These are phyloP conservation scores for Thymelicus lineola DNA, from an alignment of 2,888 invertebrate species.

Conservation along the genomic window DNA sequence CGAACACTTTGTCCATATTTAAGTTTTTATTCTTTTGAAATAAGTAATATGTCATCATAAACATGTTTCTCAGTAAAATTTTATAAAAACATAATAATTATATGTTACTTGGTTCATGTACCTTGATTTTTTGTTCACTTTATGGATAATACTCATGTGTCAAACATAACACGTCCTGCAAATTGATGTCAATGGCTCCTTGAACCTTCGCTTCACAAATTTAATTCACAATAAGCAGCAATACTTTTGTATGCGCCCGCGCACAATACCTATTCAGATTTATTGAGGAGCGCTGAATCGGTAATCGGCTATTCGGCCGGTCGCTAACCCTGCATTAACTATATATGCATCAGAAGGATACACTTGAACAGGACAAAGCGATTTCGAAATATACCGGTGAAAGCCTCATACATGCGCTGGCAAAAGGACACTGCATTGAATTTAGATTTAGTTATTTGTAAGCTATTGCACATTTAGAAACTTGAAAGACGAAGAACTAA, in stretches of 20 bases:
- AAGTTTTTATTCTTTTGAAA: not conserved
- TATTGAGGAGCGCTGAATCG: slow-evolving; percentile 70
- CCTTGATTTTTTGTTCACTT: slow-evolving; percentile 1
- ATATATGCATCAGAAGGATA: slow-evolving; percentile 57
- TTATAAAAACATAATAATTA: not conserved
- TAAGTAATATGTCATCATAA: not conserved
- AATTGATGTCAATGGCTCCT: slow-evolving; percentile 71
- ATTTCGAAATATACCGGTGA: slow-evolving; percentile 47
- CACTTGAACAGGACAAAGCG: slow-evolving; percentile 51
- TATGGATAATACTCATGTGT: slow-evolving; percentile 38
- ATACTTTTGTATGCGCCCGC: slow-evolving; percentile 71
- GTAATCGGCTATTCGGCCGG: slow-evolving; percentile 65
- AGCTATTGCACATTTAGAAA: slow-evolving; percentile 2
- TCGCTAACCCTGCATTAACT: slow-evolving; percentile 65
- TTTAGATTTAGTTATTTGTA: slow-evolving; percentile 13
- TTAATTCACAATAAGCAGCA: slow-evolving; percentile 66
- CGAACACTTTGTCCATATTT: not conserved
- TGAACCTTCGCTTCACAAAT: slow-evolving; percentile 65
- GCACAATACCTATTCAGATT: slow-evolving; percentile 77
- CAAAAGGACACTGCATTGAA: slow-evolving; percentile 20
- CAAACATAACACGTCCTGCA: slow-evolving; percentile 49
- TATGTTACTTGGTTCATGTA: not conserved
- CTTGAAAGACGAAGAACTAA: slow-evolving; percentile 5
- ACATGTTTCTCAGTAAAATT: not conserved
- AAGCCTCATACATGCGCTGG: slow-evolving; percentile 22